These are phyloP conservation scores for Cheirogaleus medius DNA, from an alignment of 2,113 vertebrate species.

Conservation along the genomic window DNA sequence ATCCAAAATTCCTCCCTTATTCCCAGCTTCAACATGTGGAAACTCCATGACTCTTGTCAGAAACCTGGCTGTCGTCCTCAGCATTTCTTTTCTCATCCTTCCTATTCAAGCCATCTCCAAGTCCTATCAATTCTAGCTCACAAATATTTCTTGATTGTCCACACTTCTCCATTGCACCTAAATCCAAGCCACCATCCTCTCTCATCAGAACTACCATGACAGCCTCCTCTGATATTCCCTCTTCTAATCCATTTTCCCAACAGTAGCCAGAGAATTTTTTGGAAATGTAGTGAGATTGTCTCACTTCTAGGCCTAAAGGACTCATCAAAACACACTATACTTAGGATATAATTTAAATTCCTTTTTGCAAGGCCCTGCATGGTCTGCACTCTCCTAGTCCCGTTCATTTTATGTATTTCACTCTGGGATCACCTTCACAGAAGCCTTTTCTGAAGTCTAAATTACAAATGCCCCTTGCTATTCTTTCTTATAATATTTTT, in stretches of 20 bases:
- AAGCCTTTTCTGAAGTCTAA: background rate
- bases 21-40: background rate
- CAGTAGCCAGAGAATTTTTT: background rate
- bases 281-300: background rate
- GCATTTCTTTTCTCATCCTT: background rate
- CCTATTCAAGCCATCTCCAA: background rate
- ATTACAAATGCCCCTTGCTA: background rate
- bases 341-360: background rate
- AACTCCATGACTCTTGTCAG: background rate
- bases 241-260: background rate
- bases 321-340: background rate
- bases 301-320: background rate
- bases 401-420: background rate
- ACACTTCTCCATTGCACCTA: background rate
- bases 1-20: background rate
- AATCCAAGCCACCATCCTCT: background rate
- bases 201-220: background rate
- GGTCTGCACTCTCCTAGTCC: background rate
- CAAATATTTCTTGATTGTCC: background rate
- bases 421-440: background rate
- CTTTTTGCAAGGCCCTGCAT: background rate
- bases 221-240: background rate
- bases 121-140: background rate
- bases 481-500: background rate
- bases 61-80: background rate